These are phyloP conservation scores for Stenolophus ochropezus DNA, from an alignment of 2,888 invertebrate species.

Conservation along the genomic window DNA sequence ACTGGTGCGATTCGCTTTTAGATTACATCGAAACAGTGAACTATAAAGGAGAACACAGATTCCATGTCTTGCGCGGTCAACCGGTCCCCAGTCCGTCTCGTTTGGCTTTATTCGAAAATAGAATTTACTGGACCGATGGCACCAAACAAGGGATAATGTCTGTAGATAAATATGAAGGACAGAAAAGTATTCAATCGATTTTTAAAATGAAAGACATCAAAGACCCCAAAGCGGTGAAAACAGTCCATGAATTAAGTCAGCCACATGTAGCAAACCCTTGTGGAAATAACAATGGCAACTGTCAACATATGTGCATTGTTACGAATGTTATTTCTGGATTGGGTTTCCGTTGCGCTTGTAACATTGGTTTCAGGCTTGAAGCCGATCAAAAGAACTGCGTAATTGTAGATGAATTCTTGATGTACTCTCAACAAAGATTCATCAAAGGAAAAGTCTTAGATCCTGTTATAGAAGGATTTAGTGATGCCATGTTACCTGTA, in stretches of 20 bases:
- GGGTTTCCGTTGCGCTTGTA: slow-evolving; percentile 93
- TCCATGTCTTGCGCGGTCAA: slow-evolving; percentile 86
- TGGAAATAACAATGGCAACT: slow-evolving; percentile 90
- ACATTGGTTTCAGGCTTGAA: slow-evolving; percentile 88
- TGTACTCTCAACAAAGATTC: slow-evolving; percentile 96
- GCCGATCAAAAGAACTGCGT: slow-evolving; percentile 87
- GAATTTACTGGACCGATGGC: slow-evolving; percentile 93
- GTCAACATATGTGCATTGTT: slow-evolving; percentile 95
- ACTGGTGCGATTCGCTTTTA: slow-evolving; percentile 96
- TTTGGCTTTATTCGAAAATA: slow-evolving; percentile 88
- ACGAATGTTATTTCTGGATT: slow-evolving; percentile 83
- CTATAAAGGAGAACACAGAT: slow-evolving; percentile 90
- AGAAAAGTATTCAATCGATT: slow-evolving; percentile 85
- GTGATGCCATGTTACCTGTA: slow-evolving; percentile 96
- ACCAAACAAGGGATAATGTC: slow-evolving; percentile 93
- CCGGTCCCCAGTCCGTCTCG: slow-evolving; percentile 91
- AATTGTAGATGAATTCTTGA: slow-evolving; percentile 89
- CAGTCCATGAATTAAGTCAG: slow-evolving; percentile 87
- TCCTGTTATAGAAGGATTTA: slow-evolving; percentile 92
- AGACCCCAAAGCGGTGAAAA: slow-evolving; percentile 89
- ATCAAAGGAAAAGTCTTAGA: slow-evolving; percentile 94
- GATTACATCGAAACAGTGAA: slow-evolving; percentile 98
- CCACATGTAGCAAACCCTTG: slow-evolving; percentile 87
- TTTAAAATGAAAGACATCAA: slow-evolving; percentile 87
- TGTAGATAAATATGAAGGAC: slow-evolving; percentile 89